These are phyloP conservation scores for Catharus ustulatus DNA, from an alignment of 2,797 vertebrate species.

Conservation along the genomic window DNA sequence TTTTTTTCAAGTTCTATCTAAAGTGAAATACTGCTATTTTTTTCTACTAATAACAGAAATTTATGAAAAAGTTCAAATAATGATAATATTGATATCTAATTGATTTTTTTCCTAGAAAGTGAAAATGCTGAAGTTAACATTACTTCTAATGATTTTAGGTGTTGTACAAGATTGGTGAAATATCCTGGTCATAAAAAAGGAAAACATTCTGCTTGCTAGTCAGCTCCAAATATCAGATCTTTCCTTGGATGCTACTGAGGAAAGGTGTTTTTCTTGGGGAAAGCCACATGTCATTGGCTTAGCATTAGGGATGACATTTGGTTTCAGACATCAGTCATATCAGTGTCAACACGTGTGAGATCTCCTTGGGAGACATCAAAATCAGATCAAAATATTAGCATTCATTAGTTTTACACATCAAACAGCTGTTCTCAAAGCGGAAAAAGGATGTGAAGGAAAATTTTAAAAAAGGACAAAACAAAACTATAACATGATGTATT, in stretches of 20 bases:
- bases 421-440: background rate
- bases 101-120: background rate
- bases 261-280: background rate
- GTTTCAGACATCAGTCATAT: constrained; percentile 22
- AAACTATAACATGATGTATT: background rate
- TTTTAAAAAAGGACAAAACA: too few species aligned
- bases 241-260: background rate
- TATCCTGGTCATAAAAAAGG: background rate
- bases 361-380: background rate
- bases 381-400: constrained; percentile 29
- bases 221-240: background rate
- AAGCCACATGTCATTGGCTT: background rate
- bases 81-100: background rate
- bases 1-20: background rate
- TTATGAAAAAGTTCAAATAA: background rate
- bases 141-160: background rate
- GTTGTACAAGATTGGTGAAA: background rate
- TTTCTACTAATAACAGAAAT: background rate
- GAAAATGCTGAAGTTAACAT: background rate
- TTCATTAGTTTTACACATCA: constrained; percentile 1
- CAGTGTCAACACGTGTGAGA: background rate
- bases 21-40: background rate
- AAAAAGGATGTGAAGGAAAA: background rate
- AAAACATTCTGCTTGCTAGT: background rate
- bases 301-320: background rate